Base-by-base conservation (phyloP, 2,113 vertebrate species). In the Pygathrix nemaeus region DNA sequence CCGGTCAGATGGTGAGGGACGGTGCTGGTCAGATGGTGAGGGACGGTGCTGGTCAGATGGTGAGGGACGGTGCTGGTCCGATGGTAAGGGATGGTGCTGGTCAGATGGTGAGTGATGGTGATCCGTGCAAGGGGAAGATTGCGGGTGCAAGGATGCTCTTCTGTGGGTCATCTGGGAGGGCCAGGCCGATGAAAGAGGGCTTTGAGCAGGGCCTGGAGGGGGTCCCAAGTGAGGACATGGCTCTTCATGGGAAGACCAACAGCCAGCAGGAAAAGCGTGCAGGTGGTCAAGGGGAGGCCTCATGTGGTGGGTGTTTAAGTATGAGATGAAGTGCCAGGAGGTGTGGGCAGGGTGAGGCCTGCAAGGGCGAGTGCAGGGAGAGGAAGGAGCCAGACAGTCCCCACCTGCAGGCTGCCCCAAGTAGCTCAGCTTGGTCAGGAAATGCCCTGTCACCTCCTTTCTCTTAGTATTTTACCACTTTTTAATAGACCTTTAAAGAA, bases 141-240 rank as follows among this genome's bases (percentile, higher is more conserved):
- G 21, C 35, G 18, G 30, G n/a, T 9, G 23, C 23, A 3, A 35
- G 25, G 55, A 27, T 23, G 12, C 9, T 16, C 5, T 35, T 48
- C 14, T 6, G 3, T 3, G 79, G 10, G n/a, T 30, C 6, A 12
- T 43, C 50, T 57, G 40, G 80, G 52, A 9, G 25, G 5, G 5
- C n/a, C 38, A 6, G 40, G 9, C 59, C 17, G 25, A 32, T 1
- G 61, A 32, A 35, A 38, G 23, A 8, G 66, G 9, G 14, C 2
- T n/a, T 27, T 35, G 38, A 45, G 72, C 1, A 38, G 10, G 32
- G n/a, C 32, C 27, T 12, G 32, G 32, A 66, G 90, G 64, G 25
- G 5, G 23, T 2, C 6, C 61, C 0, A 10, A n/a, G 12, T 12
- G 4, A 11, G 6, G 21, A 6, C 1, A 16, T 1, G 4, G 20